Evolutionary conservation across 2,113 vertebrate species (phyloP).

Genomic region (Dasyornis broadbenti): DNA sequence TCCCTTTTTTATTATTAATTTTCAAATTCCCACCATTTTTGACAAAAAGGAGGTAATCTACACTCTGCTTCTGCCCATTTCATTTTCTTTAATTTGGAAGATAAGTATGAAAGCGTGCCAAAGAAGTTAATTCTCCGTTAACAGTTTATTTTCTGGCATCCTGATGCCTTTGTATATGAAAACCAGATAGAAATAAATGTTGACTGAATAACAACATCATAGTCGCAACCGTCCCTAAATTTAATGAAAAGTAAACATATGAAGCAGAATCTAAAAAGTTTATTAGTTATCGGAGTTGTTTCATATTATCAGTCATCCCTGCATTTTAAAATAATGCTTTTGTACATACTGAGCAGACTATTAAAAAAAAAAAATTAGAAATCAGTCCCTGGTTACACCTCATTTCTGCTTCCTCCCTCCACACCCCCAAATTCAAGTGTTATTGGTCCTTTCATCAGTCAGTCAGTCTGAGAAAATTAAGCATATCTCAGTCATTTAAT

Average conservation of each 20-base stretch:
- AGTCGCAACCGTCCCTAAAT: slow-evolving; percentile 55
- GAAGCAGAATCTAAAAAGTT: slow-evolving; percentile 67
- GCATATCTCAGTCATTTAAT: neutral
- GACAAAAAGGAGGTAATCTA: slow-evolving; percentile 85
- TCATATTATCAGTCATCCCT: neutral
- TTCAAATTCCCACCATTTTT: slow-evolving; percentile 93
- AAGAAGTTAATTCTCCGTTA: slow-evolving; percentile 84
- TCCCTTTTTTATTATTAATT: slow-evolving; percentile 99
- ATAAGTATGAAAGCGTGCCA: slow-evolving; percentile 80
- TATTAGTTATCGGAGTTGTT: slow-evolving; percentile 61
- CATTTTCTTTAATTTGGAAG: slow-evolving; percentile 86
- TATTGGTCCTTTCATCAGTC: slow-evolving; percentile 4
- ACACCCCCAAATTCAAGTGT: neutral
- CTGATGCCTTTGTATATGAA: slow-evolving; percentile 76
- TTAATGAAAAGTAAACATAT: slow-evolving; percentile 78
- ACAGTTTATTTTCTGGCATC: slow-evolving; percentile 83
- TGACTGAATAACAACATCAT: slow-evolving; percentile 69
- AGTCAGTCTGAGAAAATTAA: neutral
- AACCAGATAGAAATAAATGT: slow-evolving; percentile 77
- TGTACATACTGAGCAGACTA: neutral
- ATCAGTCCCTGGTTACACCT: neutral
- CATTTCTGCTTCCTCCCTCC: neutral
- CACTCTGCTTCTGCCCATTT: slow-evolving; percentile 84
- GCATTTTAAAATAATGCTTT: slow-evolving; percentile 47
- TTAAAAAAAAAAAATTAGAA: neutral